Evolutionary conservation across 2,113 vertebrate species (phyloP).

Genomic region (Tretioscincus oriximinensis): DNA sequence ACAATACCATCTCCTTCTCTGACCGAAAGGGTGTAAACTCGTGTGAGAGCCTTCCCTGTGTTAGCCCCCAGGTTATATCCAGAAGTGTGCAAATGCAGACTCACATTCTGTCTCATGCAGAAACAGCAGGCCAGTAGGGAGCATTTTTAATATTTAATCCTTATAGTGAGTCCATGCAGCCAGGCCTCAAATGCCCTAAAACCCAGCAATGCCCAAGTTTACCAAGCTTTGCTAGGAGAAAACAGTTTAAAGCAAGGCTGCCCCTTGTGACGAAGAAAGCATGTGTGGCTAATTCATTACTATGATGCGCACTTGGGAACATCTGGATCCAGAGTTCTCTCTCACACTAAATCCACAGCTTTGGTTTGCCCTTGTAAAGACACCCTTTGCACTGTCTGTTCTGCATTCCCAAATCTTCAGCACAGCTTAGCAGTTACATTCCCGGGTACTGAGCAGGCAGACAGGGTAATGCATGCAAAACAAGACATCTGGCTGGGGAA

Average conservation of each 20-base stretch:
- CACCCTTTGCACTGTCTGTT: fast-evolving
- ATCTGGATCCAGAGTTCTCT: constrained; percentile 17
- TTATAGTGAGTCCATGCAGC: too few species aligned
- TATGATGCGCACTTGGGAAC: neutral
- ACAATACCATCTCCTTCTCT: too few species aligned
- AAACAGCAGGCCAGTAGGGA: too few species aligned
- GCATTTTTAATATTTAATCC: too few species aligned
- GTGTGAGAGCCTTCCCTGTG: too few species aligned
- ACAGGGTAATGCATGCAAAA: neutral
- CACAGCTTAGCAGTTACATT: neutral
- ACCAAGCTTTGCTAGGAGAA: neutral
- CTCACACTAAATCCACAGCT: constrained; percentile 13
- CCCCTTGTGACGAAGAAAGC: neutral
- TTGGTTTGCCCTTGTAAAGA: neutral
- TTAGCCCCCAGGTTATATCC: too few species aligned
- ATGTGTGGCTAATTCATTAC: constrained; percentile 25
- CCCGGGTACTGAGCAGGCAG: neutral
- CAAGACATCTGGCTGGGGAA: neutral
- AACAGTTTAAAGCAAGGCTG: neutral
- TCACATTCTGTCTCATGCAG: too few species aligned
- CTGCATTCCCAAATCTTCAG: neutral
- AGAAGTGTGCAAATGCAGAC: too few species aligned
- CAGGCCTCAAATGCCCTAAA: neutral
- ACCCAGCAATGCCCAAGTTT: neutral
- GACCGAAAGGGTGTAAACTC: too few species aligned